A percentile compares a stretch with the other conserved stretches of the same genome.
Evolutionary conservation across 2,113 vertebrate species (phyloP).

Genomic region (Upupa epops): DNA sequence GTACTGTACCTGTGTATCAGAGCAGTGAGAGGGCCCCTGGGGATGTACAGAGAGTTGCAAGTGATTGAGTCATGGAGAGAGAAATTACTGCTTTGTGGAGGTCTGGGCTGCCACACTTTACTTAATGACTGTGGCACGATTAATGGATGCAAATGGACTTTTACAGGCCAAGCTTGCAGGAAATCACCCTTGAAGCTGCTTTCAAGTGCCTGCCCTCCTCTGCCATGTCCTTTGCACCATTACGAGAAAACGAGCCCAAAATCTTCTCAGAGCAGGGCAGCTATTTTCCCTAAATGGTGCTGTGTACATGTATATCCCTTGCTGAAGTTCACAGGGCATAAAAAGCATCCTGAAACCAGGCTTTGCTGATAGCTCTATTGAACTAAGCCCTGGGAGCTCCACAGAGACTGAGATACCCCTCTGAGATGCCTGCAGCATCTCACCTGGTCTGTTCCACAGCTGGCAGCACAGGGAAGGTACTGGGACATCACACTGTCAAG

Average conservation of each 20-base stretch:
- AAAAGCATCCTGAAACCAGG: background rate
- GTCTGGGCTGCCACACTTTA: background rate
- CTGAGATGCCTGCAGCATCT: background rate
- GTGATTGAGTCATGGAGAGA: background rate
- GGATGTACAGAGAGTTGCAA: background rate
- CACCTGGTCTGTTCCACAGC: background rate
- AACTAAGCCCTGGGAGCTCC: background rate
- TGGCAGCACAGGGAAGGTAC: background rate
- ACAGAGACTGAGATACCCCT: background rate
- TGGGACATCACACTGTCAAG: fast-evolving
- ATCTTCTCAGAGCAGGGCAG: background rate
- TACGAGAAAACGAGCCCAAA: fast-evolving
- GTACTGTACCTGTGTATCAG: background rate
- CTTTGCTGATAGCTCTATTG: background rate
- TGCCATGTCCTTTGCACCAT: fast-evolving
- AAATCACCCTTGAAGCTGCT: background rate
- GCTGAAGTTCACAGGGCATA: background rate
- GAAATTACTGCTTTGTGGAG: background rate
- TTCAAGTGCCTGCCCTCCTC: background rate
- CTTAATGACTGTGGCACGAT: background rate
- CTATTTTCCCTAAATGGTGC: background rate
- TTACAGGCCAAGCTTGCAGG: background rate
- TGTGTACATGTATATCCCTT: background rate
- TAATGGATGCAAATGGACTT: background rate
- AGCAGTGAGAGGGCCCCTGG: background rate